Base-by-base conservation (phyloP, 2,113 vertebrate genomes). In the Nettapus auritus region DNA sequence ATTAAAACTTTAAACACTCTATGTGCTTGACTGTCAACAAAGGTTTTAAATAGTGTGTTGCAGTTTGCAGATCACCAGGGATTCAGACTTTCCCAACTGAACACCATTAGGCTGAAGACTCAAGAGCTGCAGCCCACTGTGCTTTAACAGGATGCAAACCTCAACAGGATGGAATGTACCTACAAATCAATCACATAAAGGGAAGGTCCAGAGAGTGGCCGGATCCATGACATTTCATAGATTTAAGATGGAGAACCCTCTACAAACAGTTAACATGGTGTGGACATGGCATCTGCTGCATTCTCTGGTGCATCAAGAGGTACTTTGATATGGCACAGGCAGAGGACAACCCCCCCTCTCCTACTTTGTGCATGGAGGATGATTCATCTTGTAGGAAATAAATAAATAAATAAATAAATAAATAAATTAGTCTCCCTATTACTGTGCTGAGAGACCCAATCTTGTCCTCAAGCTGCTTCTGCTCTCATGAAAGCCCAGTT, bases 1-100 rank as follows among this genome's bases (percentile, higher is more conserved):
- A 94, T 96, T 97, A 98, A 98, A 97, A 96, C 86, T 91, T 96
- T 95, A 97, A 97, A 95, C 60, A 88, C 85, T 81, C 78, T 68
- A 5, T 60, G 60, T 93, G 86, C 89, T 94, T 96, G 88, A 97
- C 92, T 94, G 80, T 97, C 94, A 93, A 52, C 50, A 81, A 94
- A 93, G 38, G 26, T 29, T 91, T 96, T 81, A 91, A 93, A 81
- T 44, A 71, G 70, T n/a, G 21, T 75, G 23, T 75, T 91, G 68
- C 59, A 66, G 56, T 73, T 63, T 94, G 67, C 33, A 86, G 89
- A 71, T 90, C 91, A 77, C 67, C 70, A 63, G 89, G 76, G 81
- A 86, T 88, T 73, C 36, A 87, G n/a, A 15, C 23, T 38, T 82
- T 48, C 56, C 36, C 52, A 66, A 9, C 20, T 25, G 86, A 94